Percentiles rank a stretch among this genome's conserved stretches.
Conservation (phyloP, 2,113 vertebrate species). For the Hyla sarda region DNA sequence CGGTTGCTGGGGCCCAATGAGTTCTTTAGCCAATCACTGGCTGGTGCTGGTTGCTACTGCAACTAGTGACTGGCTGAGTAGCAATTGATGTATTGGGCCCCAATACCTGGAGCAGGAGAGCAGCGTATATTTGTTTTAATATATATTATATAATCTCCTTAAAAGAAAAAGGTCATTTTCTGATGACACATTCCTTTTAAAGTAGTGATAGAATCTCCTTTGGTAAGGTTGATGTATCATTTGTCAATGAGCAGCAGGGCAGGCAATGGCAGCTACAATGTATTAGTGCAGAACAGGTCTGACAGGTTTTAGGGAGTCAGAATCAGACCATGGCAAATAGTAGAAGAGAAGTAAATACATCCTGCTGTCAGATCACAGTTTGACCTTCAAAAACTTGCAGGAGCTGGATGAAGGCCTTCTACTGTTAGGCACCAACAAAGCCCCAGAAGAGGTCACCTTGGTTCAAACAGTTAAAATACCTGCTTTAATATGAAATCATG, state of each 20-base stretch:
- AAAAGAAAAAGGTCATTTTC: too few species aligned
- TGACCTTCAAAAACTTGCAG: neutral
- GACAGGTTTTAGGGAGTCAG: neutral
- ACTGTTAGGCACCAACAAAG: neutral
- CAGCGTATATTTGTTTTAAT: too few species aligned
- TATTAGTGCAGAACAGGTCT: neutral
- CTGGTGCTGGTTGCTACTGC: too few species aligned
- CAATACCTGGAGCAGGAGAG: too few species aligned
- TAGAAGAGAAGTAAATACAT: neutral
- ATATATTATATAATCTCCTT: too few species aligned
- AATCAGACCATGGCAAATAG: neutral
- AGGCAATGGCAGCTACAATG: too few species aligned
- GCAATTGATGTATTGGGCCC: too few species aligned
- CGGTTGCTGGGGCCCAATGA: too few species aligned
- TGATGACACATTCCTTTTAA: too few species aligned
- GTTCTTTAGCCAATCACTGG: too few species aligned
- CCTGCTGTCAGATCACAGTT: neutral
- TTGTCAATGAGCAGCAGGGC: neutral
- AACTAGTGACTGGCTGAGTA: too few species aligned
- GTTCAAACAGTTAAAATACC: neutral
- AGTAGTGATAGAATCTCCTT: neutral
- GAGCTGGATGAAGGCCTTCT: too few species aligned
- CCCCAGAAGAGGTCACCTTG: neutral
- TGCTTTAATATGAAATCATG: slow-evolving; percentile 32
- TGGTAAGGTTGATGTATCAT: neutral